Conservation (phyloP, 2,113 vertebrate genomes). For the Lipophrys pholis region DNA sequence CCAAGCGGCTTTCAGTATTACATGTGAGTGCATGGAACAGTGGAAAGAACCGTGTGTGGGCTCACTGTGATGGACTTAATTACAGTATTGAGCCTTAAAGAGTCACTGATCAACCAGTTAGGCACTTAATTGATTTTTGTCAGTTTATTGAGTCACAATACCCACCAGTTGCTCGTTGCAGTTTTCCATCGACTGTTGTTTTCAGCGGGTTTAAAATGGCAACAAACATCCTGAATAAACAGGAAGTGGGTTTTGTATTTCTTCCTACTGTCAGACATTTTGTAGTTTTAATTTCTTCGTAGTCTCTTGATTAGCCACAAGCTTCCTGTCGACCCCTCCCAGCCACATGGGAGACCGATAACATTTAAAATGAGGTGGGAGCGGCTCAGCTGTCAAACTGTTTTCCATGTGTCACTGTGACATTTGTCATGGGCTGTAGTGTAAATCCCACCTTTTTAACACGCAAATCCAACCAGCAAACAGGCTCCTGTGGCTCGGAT, state of each 20-base stretch:
- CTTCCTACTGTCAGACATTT: constrained; percentile 3
- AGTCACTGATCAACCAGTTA: neutral
- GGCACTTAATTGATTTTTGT: neutral
- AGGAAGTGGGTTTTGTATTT: constrained; percentile 9
- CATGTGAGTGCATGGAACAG: neutral
- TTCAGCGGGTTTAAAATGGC: neutral
- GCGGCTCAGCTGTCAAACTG: constrained; percentile 22
- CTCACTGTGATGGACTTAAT: neutral
- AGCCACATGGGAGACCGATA: constrained; percentile 44
- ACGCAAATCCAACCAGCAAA: constrained; percentile 6
- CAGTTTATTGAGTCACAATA: neutral
- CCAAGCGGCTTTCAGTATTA: neutral
- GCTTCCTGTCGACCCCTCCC: constrained; percentile 29
- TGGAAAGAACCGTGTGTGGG: neutral
- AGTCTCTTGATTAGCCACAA: constrained; percentile 18
- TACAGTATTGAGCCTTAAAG: neutral
- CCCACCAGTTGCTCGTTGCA: neutral
- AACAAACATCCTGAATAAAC: too few relatives aligned
- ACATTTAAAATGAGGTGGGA: constrained; percentile 31
- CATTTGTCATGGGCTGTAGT: neutral
- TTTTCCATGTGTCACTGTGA: constrained; percentile 12
- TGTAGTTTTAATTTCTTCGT: too few relatives aligned
- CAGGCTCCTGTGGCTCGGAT: constrained; percentile 15
- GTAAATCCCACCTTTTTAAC: neutral
- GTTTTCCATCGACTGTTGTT: neutral